Evolutionary conservation across 2,888 invertebrate genomes (phyloP), one percentile per base, ranked within the genome.

Genomic region (Pollenia angustigena): DNA sequence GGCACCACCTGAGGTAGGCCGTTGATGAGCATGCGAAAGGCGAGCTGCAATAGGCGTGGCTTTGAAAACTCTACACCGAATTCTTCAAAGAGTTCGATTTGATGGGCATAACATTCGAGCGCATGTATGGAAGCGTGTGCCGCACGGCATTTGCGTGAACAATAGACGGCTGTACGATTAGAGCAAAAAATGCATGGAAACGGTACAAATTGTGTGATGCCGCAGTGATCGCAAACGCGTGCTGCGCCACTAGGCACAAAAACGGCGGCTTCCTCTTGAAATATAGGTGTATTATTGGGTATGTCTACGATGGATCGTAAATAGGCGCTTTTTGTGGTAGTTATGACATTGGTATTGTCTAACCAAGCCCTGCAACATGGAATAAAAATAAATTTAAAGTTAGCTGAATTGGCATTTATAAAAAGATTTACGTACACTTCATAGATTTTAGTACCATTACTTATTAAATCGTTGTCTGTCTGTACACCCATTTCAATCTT

Each of bases 141-240:
- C 72, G 89, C 87, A 80, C 90, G 90, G 79, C 90, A 90, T 85
- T 90, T 89, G 18, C 90, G 90, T 60, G 90, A 90, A 56, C 90
- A 90, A 66, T 90, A 90, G 84, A 90, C 90, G 82, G 90, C 90
- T 76, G 89, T 88, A 71, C 90, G 90, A 85, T 90, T 90, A 74
- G 90, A 89, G 75, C 90, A 90, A 88, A 89, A 90, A 89, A 90
- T 89, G 89, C 90, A 90, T 82, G 90, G 90, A 79, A 90, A 90
- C 46, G 90, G 89, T 79, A 90, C 89, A 60, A 90, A 90, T 75
- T 90, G 90, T 60, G 90, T 90, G 58, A 89, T 85, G 76, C 89
- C 90, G 62, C 90, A 90, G 54, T 90, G 88, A 84, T 90, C 90
- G 80, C 90, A 90, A 42, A 90, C 74, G 9, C 90, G 90, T 62